These are phyloP conservation scores for Sebastes cheni DNA, from an alignment of 2,797 vertebrate species.

Conservation along the genomic window DNA sequence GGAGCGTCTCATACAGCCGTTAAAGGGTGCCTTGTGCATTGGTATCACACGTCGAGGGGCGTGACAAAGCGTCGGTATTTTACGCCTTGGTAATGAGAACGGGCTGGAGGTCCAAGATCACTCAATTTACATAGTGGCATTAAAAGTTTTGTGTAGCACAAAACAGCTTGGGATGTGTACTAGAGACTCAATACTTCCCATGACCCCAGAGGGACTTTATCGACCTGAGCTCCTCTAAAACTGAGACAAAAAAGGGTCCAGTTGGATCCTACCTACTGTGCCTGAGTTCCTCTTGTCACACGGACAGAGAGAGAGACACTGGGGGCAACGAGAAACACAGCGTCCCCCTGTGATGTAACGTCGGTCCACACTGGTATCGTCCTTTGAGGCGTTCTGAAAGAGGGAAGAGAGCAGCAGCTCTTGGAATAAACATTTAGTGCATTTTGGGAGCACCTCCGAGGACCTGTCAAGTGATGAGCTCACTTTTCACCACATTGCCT, in stretches of 20 bases:
- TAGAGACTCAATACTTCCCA: neutral
- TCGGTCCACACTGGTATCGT: slow-evolving; percentile 23
- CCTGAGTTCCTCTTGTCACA: neutral
- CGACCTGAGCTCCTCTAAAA: slow-evolving; percentile 1
- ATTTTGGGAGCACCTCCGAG: slow-evolving; percentile 32
- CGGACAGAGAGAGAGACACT: neutral
- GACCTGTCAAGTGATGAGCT: slow-evolving; percentile 53
- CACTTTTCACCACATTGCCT: slow-evolving; percentile 45
- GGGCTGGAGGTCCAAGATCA: neutral
- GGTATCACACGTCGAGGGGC: too few species aligned
- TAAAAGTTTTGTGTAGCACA: neutral
- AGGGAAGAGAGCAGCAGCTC: slow-evolving; percentile 15
- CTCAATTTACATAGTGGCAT: neutral
- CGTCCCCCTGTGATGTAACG: slow-evolving; percentile 16
- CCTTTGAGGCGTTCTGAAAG: slow-evolving; percentile 8
- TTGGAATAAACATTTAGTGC: slow-evolving; percentile 31
- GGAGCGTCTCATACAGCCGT: too few species aligned
- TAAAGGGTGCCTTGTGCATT: too few species aligned
- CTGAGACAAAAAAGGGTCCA: neutral
- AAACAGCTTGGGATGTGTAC: neutral
- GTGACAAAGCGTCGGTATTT: too few species aligned
- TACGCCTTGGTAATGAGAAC: too few species aligned
- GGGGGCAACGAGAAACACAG: slow-evolving; percentile 20
- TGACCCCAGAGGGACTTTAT: slow-evolving; percentile 13
- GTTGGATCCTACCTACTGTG: neutral